Conservation (phyloP, 2,797 vertebrate genomes). For the Mormyrops boulengeri region DNA sequence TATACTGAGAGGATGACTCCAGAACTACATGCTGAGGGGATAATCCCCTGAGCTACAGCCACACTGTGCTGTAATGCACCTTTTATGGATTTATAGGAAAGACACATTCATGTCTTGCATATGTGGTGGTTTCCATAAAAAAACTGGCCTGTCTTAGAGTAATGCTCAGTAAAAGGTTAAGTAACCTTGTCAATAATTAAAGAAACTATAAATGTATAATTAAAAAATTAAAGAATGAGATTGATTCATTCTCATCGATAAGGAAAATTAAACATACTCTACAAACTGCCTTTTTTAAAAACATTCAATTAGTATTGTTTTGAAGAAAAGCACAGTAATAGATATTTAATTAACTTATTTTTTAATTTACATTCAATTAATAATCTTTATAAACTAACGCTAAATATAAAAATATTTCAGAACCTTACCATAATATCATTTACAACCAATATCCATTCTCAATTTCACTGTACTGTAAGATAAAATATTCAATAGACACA, state of each 20-base stretch:
- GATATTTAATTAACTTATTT: not conserved
- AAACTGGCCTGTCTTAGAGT: not conserved
- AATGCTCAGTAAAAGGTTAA: not conserved
- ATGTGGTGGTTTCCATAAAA: not conserved
- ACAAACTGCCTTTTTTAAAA: not conserved
- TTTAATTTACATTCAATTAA: not conserved
- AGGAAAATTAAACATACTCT: not conserved
- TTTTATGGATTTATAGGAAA: not conserved
- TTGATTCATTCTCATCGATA: not conserved
- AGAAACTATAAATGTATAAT: not conserved
- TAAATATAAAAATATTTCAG: not conserved
- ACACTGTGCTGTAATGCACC: not conserved
- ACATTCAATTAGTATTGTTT: not conserved
- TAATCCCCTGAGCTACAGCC: not conserved
- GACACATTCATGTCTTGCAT: not conserved
- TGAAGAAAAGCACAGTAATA: not conserved
- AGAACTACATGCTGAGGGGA: not conserved
- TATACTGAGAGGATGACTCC: not conserved
- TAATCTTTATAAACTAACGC: not conserved
- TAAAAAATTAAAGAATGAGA: not conserved
- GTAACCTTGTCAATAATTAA: not conserved
- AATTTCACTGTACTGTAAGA: not conserved
- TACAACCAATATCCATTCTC: not conserved
- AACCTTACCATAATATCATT: not conserved
- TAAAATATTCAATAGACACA: not conserved